A percentile compares a stretch with the other conserved stretches of the same genome.
phyloP scores from a whole-genome alignment of 1,140 invertebrate species.

The Nebria ingens region DNA sequence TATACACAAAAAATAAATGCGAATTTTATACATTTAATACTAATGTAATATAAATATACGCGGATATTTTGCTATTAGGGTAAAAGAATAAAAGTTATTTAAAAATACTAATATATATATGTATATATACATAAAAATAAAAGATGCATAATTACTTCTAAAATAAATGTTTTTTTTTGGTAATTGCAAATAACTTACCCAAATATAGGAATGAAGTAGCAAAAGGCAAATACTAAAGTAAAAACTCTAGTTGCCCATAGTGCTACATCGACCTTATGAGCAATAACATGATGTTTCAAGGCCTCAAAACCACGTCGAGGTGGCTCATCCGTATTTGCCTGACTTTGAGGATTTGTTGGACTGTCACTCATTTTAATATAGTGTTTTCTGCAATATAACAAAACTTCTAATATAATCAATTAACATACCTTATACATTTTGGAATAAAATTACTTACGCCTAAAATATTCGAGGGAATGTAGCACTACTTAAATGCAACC shows the following conservation, averaged over 20 bases:
- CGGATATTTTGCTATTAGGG: not conserved
- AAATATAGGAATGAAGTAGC: conserved; percentile 80
- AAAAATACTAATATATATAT: conserved; percentile 7
- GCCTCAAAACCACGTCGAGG: conserved; percentile 44
- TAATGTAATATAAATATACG: too few species aligned
- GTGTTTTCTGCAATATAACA: not conserved
- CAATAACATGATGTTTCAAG: conserved; percentile 58
- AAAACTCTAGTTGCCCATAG: conserved; percentile 74
- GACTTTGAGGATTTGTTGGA: not conserved
- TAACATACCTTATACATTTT: not conserved
- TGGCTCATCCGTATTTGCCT: not conserved
- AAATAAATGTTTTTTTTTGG: conserved; percentile 4
- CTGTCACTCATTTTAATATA: conserved; percentile 9
- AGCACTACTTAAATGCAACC: not conserved
- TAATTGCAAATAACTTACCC: conserved; percentile 51
- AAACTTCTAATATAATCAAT: not conserved
- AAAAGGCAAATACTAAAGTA: conserved; percentile 70
- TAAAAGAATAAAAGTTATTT: not conserved
- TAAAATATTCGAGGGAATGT: not conserved
- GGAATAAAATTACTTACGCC: not conserved
- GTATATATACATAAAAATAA: conserved; percentile 11
- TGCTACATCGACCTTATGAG: conserved; percentile 75
- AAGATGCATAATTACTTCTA: conserved; percentile 4
- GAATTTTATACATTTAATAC: too few species aligned
- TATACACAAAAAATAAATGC: too few species aligned